Conservation (phyloP, 2,113 vertebrate species). For the Epinephelus cyanopodus region DNA sequence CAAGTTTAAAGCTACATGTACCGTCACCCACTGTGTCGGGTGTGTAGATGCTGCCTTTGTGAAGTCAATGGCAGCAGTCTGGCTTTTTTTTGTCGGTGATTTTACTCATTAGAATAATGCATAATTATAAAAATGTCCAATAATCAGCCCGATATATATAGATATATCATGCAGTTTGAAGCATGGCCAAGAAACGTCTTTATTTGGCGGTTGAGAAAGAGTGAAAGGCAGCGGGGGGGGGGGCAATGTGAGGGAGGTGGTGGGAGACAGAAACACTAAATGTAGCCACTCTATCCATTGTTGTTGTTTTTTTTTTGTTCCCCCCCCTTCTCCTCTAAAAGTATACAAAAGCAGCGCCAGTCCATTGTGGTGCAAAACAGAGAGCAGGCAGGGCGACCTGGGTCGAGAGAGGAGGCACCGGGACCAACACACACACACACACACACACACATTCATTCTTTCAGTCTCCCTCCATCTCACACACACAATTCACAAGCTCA, state of each 20-base stretch:
- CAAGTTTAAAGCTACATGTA: too few species aligned
- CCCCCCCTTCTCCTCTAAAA: conserved; percentile 40
- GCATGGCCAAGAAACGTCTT: background rate
- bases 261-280: conserved; percentile 40
- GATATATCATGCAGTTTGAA: background rate
- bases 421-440: conserved; percentile 28
- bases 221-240: conserved; percentile 14
- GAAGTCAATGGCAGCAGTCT: too few species aligned
- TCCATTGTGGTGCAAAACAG: conserved; percentile 79
- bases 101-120: too few species aligned
- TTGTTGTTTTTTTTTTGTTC: conserved; percentile 30
- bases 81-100: too few species aligned
- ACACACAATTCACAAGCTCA: conserved; percentile 22
- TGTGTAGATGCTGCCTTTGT: too few species aligned
- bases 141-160: too few species aligned
- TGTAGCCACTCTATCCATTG: conserved; percentile 62
- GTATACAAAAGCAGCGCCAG: conserved; percentile 76
- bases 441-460: conserved; percentile 40
- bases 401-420: conserved; percentile 44
- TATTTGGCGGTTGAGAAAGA: background rate
- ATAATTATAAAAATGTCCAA: too few species aligned
- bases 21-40: too few species aligned
- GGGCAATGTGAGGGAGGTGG: background rate
- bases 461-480: conserved; percentile 15
- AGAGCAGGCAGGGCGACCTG: conserved; percentile 63